Evolutionary conservation across 1,140 invertebrate species (phyloP).

Genomic region (Leucophenga varia): DNA sequence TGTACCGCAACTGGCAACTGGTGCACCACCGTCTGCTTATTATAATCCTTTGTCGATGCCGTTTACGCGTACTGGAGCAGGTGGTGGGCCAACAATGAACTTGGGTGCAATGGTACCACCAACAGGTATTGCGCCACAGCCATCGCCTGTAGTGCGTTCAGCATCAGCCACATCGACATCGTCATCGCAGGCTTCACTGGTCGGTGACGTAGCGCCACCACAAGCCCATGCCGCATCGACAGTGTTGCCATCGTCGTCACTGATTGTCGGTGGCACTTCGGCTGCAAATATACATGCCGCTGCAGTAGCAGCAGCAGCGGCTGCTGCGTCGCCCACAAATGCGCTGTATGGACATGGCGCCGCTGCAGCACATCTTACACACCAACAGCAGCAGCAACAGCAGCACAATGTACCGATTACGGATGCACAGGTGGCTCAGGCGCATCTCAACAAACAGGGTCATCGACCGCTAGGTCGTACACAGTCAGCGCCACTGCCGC

Average conservation of each 20-base stretch:
- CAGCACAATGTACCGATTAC: constrained; percentile 47
- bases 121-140: constrained; percentile 36
- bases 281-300: too few species aligned
- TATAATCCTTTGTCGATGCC: constrained; percentile 41
- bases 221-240: constrained; percentile 46
- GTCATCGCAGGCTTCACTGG: constrained; percentile 44
- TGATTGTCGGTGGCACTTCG: constrained; percentile 15
- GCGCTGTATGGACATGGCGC: constrained; percentile 21
- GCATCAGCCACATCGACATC: constrained; percentile 51
- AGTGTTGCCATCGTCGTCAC: constrained; percentile 34
- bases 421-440: constrained; percentile 64
- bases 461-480: constrained; percentile 84
- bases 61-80: constrained; percentile 25
- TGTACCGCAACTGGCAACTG: constrained; percentile 6
- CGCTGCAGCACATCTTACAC: constrained; percentile 3
- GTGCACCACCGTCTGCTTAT: constrained; percentile 36
- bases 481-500: constrained; percentile 89
- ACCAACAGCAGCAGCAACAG: constrained; percentile 12
- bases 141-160: constrained; percentile 45
- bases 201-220: constrained; percentile 47
- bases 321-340: constrained; percentile 18
- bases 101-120: constrained; percentile 30
- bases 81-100: constrained; percentile 17
- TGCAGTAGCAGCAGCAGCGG: constrained; percentile 23
- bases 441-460: constrained; percentile 72